phyloP scores from a whole-genome alignment of 2,888 invertebrate genomes.

The Aporophyla lueneburgensis region DNA sequence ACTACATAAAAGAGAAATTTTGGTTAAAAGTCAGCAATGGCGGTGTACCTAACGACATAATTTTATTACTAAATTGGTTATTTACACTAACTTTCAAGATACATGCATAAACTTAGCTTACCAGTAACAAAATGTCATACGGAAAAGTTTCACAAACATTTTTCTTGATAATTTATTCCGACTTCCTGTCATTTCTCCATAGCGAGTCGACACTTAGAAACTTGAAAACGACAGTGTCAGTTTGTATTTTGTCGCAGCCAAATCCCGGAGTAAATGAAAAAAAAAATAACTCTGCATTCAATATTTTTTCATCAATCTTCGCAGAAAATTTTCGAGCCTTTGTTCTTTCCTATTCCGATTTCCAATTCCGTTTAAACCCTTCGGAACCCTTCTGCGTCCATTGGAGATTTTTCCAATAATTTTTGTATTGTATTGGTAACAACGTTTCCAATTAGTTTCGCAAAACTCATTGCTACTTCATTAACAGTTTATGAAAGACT shows the following conservation, averaged over 20 bases:
- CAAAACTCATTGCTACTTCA: background rate
- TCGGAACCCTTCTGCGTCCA: slow-evolving; percentile 8
- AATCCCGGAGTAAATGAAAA: slow-evolving; percentile 30
- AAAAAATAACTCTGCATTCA: slow-evolving; percentile 37
- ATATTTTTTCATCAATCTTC: slow-evolving; percentile 45
- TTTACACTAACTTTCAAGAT: background rate
- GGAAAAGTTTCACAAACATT: slow-evolving; percentile 67
- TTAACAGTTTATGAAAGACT: background rate
- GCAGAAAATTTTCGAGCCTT: slow-evolving; percentile 8
- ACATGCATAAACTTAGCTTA: slow-evolving; percentile 7
- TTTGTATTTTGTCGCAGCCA: slow-evolving; percentile 47
- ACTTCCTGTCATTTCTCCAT: slow-evolving; percentile 68
- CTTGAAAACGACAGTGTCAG: slow-evolving; percentile 61
- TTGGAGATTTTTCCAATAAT: slow-evolving; percentile 34
- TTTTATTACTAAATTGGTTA: slow-evolving; percentile 1
- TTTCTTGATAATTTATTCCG: slow-evolving; percentile 75
- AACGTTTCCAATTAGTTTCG: slow-evolving; percentile 32
- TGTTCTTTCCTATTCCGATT: slow-evolving; percentile 39
- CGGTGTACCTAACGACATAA: background rate
- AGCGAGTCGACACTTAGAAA: slow-evolving; percentile 53
- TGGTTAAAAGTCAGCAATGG: background rate
- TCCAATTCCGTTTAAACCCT: slow-evolving; percentile 22
- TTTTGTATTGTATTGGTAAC: slow-evolving; percentile 21
- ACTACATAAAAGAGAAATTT: background rate
- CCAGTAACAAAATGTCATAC: slow-evolving; percentile 26